Evolutionary conservation across 2,888 invertebrate species (phyloP).

Genomic region (Aelia acuminata): DNA sequence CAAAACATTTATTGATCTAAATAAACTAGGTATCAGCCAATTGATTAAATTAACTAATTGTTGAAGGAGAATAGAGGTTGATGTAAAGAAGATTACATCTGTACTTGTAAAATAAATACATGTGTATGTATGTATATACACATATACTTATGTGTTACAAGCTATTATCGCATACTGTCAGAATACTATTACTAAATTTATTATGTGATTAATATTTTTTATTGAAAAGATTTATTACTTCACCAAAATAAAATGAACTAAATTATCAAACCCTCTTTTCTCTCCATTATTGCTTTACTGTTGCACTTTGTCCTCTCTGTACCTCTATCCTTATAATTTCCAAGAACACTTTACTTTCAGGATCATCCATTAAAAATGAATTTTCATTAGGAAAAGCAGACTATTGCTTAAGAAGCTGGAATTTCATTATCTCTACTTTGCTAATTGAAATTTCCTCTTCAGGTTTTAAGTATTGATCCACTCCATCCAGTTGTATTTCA

Average conservation of each 20-base stretch:
- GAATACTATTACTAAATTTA: neutral
- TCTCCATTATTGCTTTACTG: neutral
- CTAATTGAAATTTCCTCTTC: too few species aligned
- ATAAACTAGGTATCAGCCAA: too few species aligned
- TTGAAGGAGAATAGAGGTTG: neutral
- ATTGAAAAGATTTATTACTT: neutral
- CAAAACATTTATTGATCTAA: neutral
- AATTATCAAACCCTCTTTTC: neutral
- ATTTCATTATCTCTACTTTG: too few species aligned
- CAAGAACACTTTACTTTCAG: neutral
- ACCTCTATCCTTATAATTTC: neutral
- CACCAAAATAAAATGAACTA: neutral
- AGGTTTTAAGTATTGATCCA: too few species aligned
- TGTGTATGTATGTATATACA: neutral
- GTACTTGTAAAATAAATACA: neutral
- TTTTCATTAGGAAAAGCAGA: too few species aligned
- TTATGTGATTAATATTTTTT: neutral
- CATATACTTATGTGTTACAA: neutral
- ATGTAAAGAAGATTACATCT: neutral
- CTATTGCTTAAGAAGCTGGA: too few species aligned
- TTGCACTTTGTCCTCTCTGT: neutral
- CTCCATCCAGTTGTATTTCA: too few species aligned
- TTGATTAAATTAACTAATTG: too few species aligned
- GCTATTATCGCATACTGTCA: neutral
- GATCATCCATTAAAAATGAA: neutral